A percentile compares a stretch with the other conserved stretches of the same genome.
phyloP scores from a whole-genome alignment of 2,113 vertebrate genomes.

The pig (Sus scrofa) region T2T-Sscrofa CM000825.6:58863501-58864000 shows the following conservation, averaged over 20 bases:
- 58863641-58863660: background rate
- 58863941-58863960: conserved; percentile 83
- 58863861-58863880: conserved; percentile 87
- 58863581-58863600: background rate
- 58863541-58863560: conserved; percentile 7
- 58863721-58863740: background rate
- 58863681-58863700: background rate
- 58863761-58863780: conserved; percentile 76
- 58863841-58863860: conserved; percentile 85
- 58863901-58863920: conserved; percentile 84
- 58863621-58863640: background rate
- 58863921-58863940: conserved; percentile 79
- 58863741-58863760: conserved; percentile 62
- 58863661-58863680: background rate
- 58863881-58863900: conserved; percentile 81
- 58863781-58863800: conserved; percentile 81
- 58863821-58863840: conserved; percentile 78
- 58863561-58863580: background rate
- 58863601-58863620: background rate
- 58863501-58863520: conserved; percentile 1
- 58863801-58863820: conserved; percentile 74
- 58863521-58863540: background rate
- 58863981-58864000: background rate
- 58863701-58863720: background rate
- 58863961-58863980: conserved; percentile 69